Evolutionary conservation across 1,140 invertebrate species (phyloP).

Genomic region (Cyclina sinensis): DNA sequence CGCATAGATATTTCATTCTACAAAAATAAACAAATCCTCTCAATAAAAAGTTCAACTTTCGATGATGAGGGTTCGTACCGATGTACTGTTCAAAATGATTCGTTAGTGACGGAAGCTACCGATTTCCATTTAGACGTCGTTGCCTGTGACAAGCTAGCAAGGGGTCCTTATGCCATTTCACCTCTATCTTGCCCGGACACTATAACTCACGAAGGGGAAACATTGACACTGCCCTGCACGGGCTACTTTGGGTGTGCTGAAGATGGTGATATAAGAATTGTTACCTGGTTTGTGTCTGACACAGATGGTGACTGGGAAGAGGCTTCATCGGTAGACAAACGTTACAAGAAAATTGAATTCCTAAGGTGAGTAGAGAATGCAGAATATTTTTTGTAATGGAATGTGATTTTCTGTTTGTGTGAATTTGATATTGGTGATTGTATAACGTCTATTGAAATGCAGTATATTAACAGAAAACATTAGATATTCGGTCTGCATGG

Average conservation of each 20-base stretch:
- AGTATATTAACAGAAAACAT: no score
- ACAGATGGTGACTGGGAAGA: background rate
- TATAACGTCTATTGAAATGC: no score
- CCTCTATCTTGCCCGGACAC: background rate
- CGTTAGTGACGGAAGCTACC: background rate
- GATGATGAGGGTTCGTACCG: background rate
- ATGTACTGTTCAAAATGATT: background rate
- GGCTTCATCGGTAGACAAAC: background rate
- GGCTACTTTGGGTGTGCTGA: slow-evolving; percentile 5
- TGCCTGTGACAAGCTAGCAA: background rate
- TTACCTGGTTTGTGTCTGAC: slow-evolving; percentile 23
- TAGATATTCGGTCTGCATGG: no score
- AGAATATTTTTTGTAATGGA: no score
- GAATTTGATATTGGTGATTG: no score
- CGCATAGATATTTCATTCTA: background rate
- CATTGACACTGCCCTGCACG: background rate
- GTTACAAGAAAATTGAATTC: slow-evolving; percentile 1
- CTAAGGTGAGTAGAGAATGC: background rate
- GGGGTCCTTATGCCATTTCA: background rate
- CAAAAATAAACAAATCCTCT: background rate
- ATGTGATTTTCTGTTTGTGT: no score
- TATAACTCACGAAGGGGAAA: background rate
- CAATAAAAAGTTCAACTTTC: background rate
- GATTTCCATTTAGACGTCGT: background rate
- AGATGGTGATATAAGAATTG: background rate